Conservation (phyloP, 1,140 invertebrate genomes). For the Drosophila carrolli region DNA sequence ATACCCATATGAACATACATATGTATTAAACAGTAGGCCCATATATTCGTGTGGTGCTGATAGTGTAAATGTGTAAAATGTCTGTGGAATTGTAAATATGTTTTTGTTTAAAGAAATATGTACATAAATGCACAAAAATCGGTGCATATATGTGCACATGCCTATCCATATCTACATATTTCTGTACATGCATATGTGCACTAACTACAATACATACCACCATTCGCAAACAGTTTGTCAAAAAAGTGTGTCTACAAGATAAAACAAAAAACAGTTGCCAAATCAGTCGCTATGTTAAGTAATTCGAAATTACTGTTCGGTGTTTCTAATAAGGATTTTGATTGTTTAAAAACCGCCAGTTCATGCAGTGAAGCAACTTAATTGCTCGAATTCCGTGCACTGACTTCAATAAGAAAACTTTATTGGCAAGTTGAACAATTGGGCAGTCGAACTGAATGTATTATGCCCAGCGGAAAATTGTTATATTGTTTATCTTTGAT, state of each 20-base stretch:
- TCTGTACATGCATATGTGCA: slow-evolving; percentile 39
- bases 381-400: slow-evolving; percentile 18
- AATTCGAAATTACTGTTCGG: slow-evolving; percentile 28
- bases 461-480: slow-evolving; percentile 18
- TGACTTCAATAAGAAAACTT: slow-evolving; percentile 14
- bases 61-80: slow-evolving; percentile 50
- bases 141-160: slow-evolving; percentile 30
- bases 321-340: slow-evolving; percentile 24
- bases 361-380: slow-evolving; percentile 8
- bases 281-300: slow-evolving; percentile 44
- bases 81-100: slow-evolving; percentile 42
- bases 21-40: slow-evolving; percentile 44
- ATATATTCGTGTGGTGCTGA: slow-evolving; percentile 46
- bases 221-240: slow-evolving; percentile 42
- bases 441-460: slow-evolving; percentile 21
- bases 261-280: slow-evolving; percentile 33
- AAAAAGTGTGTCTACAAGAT: slow-evolving; percentile 46
- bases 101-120: slow-evolving; percentile 43
- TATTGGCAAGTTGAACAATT: slow-evolving; percentile 15
- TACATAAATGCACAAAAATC: slow-evolving; percentile 37
- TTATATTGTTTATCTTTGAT: slow-evolving; percentile 36
- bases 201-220: slow-evolving; percentile 44
- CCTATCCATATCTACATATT: slow-evolving; percentile 36
- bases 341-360: slow-evolving; percentile 18
- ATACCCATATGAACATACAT: slow-evolving; percentile 39